Evolutionary conservation across 1,140 invertebrate genomes (phyloP).

Genomic region (Tachypleus tridentatus): DNA sequence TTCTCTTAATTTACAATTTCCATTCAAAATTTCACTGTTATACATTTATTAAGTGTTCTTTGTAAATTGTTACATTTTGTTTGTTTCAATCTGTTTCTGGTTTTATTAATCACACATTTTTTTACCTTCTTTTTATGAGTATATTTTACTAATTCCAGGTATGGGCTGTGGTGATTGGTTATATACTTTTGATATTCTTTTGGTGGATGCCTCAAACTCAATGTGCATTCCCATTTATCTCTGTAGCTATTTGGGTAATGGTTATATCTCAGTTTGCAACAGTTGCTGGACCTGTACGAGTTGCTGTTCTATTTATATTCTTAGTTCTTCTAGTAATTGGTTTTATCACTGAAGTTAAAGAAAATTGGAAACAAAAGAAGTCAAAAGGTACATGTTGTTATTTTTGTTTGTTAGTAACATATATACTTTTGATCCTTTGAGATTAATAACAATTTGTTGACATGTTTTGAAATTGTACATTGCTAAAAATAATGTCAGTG

Average conservation of each 20-base stretch:
- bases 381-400: background rate
- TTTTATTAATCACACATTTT: too few relatives aligned
- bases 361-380: conserved; percentile 5
- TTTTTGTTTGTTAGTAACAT: too few relatives aligned
- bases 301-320: conserved; percentile 35
- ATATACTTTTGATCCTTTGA: too few relatives aligned
- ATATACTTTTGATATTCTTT: conserved; percentile 18
- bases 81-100: too few relatives aligned
- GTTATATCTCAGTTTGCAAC: conserved; percentile 34
- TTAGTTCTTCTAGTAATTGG: conserved; percentile 35
- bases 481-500: too few relatives aligned
- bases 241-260: conserved; percentile 33
- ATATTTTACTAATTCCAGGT: conserved; percentile 6
- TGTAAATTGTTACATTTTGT: too few relatives aligned
- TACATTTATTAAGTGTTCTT: too few relatives aligned
- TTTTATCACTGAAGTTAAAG: conserved; percentile 27
- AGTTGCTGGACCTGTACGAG: conserved; percentile 36
- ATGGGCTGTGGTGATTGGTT: conserved; percentile 22
- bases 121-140: too few relatives aligned
- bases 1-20: too few relatives aligned
- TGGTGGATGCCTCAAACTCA: conserved; percentile 19
- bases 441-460: too few relatives aligned
- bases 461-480: too few relatives aligned
- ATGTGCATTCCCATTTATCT: conserved; percentile 25
- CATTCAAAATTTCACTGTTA: too few relatives aligned